These are phyloP conservation scores for Benthosema pterotum DNA, from an alignment of 2,797 vertebrate genomes.

Conservation along the genomic window DNA sequence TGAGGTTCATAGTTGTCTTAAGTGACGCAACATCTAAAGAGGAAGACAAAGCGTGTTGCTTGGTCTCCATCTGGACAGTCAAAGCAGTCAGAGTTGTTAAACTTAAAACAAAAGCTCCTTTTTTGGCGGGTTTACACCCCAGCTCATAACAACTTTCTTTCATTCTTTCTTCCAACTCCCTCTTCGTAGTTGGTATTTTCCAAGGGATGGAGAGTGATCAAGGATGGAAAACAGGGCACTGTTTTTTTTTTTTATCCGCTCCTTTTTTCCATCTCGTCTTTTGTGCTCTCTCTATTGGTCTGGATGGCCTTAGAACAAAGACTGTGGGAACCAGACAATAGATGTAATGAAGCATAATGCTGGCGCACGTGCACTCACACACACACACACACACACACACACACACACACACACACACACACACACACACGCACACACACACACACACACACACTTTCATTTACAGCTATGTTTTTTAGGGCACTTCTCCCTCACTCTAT, in stretches of 20 bases:
- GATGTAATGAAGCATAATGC: constrained; percentile 65
- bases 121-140: too few species aligned
- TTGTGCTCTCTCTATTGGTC: constrained; percentile 51
- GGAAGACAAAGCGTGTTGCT: constrained; percentile 39
- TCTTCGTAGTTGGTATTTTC: constrained; percentile 24
- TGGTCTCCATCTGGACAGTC: neutral
- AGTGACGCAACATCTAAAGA: constrained; percentile 33
- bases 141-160: neutral
- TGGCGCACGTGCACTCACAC: neutral
- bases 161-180: neutral
- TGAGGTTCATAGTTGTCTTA: constrained; percentile 4
- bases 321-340: constrained; percentile 60
- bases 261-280: constrained; percentile 51
- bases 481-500: constrained; percentile 45
- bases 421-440: constrained; percentile 27
- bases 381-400: constrained; percentile 10
- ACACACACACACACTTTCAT: constrained; percentile 34
- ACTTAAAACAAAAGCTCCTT: neutral
- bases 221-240: constrained; percentile 32
- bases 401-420: constrained; percentile 13
- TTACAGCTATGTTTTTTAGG: constrained; percentile 60
- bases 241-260: constrained; percentile 55
- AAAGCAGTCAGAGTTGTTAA: neutral
- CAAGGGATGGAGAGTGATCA: constrained; percentile 25
- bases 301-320: constrained; percentile 51